These are phyloP conservation scores for Drosophila saltans DNA, from an alignment of 1,140 invertebrate genomes.

Conservation along the genomic window DNA sequence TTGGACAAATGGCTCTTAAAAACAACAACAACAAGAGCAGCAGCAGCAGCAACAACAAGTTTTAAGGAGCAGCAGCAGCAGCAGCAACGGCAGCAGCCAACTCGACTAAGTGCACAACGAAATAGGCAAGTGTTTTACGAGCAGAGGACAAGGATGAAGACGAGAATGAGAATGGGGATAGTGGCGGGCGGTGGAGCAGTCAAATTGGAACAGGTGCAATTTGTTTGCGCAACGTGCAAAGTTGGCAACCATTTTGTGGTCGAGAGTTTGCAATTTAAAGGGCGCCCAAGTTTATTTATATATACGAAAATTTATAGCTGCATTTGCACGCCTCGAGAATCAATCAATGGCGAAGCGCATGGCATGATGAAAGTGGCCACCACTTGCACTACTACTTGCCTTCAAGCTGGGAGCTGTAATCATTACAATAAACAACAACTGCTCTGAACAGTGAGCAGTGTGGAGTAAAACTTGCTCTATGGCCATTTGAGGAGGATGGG, in stretches of 20 bases:
- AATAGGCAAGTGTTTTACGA: slow-evolving; percentile 62
- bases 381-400: slow-evolving; percentile 4
- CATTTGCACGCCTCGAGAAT: slow-evolving; percentile 33
- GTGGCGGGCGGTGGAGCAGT: slow-evolving; percentile 15
- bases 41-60: not conserved
- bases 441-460: not conserved
- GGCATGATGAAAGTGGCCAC: slow-evolving; percentile 21
- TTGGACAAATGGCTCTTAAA: slow-evolving; percentile 57
- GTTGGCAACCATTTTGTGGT: slow-evolving; percentile 56
- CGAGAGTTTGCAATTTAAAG: slow-evolving; percentile 44
- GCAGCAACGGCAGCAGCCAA: slow-evolving; percentile 19
- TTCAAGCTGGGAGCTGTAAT: not conserved
- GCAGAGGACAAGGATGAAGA: slow-evolving; percentile 19
- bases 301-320: slow-evolving; percentile 47
- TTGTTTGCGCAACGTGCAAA: slow-evolving; percentile 54
- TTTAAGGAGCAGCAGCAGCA: slow-evolving; percentile 1
- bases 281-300: slow-evolving; percentile 36
- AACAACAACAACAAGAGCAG: slow-evolving; percentile 35
- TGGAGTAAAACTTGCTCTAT: not conserved
- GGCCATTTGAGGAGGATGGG: slow-evolving; percentile 6
- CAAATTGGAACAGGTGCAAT: slow-evolving; percentile 51
- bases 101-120: slow-evolving; percentile 39
- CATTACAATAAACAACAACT: slow-evolving; percentile 13
- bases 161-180: not conserved
- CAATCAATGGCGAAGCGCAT: slow-evolving; percentile 32